Evolutionary conservation across 2,113 vertebrate species (phyloP), one percentile per base, ranked within the genome.

Genomic region (Prunella fulvescens): DNA sequence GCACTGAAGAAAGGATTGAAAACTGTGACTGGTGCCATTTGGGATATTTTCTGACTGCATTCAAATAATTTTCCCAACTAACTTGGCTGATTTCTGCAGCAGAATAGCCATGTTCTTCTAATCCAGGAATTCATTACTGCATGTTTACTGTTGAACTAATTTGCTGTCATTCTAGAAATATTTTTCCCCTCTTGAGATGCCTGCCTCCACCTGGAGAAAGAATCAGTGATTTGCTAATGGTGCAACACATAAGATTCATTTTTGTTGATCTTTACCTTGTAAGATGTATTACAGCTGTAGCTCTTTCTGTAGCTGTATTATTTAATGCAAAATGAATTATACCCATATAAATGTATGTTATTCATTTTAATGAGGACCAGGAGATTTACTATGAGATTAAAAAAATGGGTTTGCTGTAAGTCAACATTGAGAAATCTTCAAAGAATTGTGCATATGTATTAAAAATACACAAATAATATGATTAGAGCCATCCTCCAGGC

Each of bases 61-160:
- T 67, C 64, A 92, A 95, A 66, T 72, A 60, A 19, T 91, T 92
- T 96, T 95, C 58, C 25, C 33, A 61, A 82, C 40, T 69, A 70
- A 73, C 29, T 64, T 85, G 87, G 64, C 48, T 26, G 7, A 35
- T 73, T 89, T 97, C 67, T 93, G 48, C 71, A 92, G 44, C 72
- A 58, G 58, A 95, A 64, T 53, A 62, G 37, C 62, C 61, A 71
- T 79, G 61, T 56, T 88, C 67, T 88, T 94, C 62, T 72, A 84
- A 90, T 82, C 29, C 37, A 61, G 82, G 93, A 97, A 95, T 94
- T 86, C 10, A 37, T 84, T 82, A n/a, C 9, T 29, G 33, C 53
- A 24, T 90, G 72, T 97, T 97, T 93, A 94, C 57, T 93, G 91
- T 67, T 90, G 80, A 93, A 95, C 48, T 72, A 80, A 81, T 74